A percentile compares a stretch with the other conserved stretches of the same genome.
These are phyloP conservation scores for Anarsia innoxiella DNA, from an alignment of 2,888 invertebrate species.

Conservation along the genomic window DNA sequence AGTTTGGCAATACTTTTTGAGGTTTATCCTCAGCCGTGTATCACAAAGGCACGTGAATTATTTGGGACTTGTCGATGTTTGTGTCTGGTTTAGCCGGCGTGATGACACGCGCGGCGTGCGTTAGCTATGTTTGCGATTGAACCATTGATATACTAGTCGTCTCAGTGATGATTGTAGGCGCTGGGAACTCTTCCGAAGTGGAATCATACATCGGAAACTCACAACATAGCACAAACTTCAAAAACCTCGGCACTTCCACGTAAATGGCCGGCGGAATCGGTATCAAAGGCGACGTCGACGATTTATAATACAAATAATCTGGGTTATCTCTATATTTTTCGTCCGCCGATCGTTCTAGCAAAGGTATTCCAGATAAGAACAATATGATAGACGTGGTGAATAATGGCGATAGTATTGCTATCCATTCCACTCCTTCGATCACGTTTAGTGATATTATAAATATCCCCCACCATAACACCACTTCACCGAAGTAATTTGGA, in stretches of 20 bases:
- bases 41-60: constrained; percentile 64
- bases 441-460: constrained; percentile 92
- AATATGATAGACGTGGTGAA: constrained; percentile 91
- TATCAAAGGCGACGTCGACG: constrained; percentile 90
- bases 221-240: constrained; percentile 90
- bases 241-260: constrained; percentile 87
- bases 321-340: constrained; percentile 91
- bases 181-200: constrained; percentile 79
- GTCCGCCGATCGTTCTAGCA: constrained; percentile 90
- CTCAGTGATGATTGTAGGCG: constrained; percentile 78
- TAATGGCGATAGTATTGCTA: constrained; percentile 89
- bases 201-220: constrained; percentile 92
- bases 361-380: constrained; percentile 92
- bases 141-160: constrained; percentile 82
- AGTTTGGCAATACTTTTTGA: constrained; percentile 58
- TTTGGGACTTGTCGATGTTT: constrained; percentile 36
- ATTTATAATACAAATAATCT: constrained; percentile 91
- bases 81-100: constrained; percentile 54
- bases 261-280: constrained; percentile 92
- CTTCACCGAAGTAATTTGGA: constrained; percentile 97
- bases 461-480: constrained; percentile 95
- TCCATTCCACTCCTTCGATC: constrained; percentile 89
- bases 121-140: constrained; percentile 83
- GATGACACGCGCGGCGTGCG: constrained; percentile 59
- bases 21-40: constrained; percentile 60